phyloP scores from a whole-genome alignment of 2,888 invertebrate genomes.

The Oeneis ivallda region DNA sequence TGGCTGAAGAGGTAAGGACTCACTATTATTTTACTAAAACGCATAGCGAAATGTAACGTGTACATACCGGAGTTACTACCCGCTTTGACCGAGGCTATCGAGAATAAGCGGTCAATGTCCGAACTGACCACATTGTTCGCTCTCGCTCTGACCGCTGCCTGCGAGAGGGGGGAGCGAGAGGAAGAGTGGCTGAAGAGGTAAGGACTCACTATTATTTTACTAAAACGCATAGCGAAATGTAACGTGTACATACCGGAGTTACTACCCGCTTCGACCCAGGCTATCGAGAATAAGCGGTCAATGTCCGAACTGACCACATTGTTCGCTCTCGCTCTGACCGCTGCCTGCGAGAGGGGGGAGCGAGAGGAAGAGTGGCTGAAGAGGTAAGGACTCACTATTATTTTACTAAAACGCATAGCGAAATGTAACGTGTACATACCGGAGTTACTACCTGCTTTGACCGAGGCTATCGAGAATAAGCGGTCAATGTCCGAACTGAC shows the following conservation, averaged over 20 bases:
- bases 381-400: conserved; percentile 29
- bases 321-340: conserved; percentile 48
- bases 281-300: too few relatives aligned
- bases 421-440: conserved; percentile 47
- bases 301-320: conserved; percentile 45
- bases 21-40: background rate
- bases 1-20: too few relatives aligned
- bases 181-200: too few relatives aligned
- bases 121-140: conserved; percentile 52
- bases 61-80: conserved; percentile 46
- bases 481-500: too few relatives aligned
- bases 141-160: conserved; percentile 42
- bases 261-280: too few relatives aligned
- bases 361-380: conserved; percentile 30
- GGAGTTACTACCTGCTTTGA: conserved; percentile 37
- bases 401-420: background rate
- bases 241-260: too few relatives aligned
- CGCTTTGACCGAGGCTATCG: conserved; percentile 27
- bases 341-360: conserved; percentile 30
- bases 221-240: too few relatives aligned
- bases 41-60: conserved; percentile 42
- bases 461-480: conserved; percentile 21
- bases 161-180: conserved; percentile 13
- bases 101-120: conserved; percentile 11
- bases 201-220: too few relatives aligned